phyloP scores from a whole-genome alignment of 2,797 vertebrate species.

The Xyrichtys novacula region DNA sequence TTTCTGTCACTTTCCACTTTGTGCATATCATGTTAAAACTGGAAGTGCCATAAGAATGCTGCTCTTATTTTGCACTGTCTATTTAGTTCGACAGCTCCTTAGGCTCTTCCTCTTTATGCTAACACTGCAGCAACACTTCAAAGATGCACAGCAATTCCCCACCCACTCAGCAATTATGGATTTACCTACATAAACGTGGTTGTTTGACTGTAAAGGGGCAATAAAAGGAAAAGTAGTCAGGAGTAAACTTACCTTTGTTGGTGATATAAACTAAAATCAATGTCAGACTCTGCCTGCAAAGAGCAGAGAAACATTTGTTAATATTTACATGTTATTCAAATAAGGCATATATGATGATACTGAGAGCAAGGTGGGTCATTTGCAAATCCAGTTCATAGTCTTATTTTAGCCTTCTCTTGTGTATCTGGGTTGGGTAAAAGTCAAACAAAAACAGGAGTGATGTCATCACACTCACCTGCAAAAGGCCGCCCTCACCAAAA shows the following conservation, averaged over 20 bases:
- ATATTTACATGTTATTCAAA: constrained; percentile 2
- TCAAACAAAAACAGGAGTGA: not conserved
- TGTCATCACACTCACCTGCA: constrained; percentile 88
- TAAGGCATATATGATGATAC: not conserved
- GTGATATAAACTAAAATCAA: constrained; percentile 96
- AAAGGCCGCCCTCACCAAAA: constrained; percentile 95
- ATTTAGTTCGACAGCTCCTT: constrained; percentile 3
- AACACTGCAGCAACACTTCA: not conserved
- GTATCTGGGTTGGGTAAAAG: not conserved
- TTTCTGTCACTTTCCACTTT: not conserved
- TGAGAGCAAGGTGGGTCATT: not conserved
- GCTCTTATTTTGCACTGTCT: not conserved
- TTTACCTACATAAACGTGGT: not conserved
- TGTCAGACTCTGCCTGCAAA: constrained; percentile 93
- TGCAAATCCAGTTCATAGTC: not conserved
- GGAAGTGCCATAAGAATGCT: not conserved
- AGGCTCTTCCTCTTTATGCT: not conserved
- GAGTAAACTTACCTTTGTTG: constrained; percentile 91
- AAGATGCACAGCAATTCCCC: not conserved
- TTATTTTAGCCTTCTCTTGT: not conserved
- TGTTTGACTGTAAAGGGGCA: not conserved
- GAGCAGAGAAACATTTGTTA: constrained; percentile 23
- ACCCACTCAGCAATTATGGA: not conserved
- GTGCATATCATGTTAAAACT: not conserved
- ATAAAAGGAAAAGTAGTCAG: not conserved